phyloP scores from a whole-genome alignment of 2,797 vertebrate species.

The Acanthurus lineatus region DNA sequence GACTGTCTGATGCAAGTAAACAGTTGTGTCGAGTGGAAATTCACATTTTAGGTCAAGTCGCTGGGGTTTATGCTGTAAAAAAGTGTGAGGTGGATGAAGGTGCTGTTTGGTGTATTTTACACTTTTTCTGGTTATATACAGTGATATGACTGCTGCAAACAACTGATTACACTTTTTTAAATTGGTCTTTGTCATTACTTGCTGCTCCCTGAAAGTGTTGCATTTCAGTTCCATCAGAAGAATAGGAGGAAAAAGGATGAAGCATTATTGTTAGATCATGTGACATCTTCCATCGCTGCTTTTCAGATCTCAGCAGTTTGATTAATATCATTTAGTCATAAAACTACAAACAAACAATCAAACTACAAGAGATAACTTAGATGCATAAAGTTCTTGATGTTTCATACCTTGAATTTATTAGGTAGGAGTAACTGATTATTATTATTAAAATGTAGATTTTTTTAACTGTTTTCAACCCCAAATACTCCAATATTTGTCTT shows the following conservation, averaged over 20 bases:
- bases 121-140: background rate
- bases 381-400: background rate
- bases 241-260: too few species aligned
- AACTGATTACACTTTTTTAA: too few species aligned
- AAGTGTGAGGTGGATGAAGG: slow-evolving; percentile 18
- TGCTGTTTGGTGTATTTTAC: background rate
- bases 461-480: background rate
- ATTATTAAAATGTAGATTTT: background rate
- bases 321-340: too few species aligned
- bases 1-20: slow-evolving; percentile 45
- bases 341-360: too few species aligned
- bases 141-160: too few species aligned
- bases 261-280: too few species aligned
- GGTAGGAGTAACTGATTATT: background rate
- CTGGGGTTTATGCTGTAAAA: slow-evolving; percentile 1
- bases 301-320: too few species aligned
- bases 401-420: background rate
- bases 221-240: background rate
- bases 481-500: background rate
- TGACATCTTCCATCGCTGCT: too few species aligned
- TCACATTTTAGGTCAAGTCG: slow-evolving; percentile 30
- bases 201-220: background rate
- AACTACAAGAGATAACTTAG: too few species aligned
- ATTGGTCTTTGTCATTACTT: too few species aligned
- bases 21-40: slow-evolving; percentile 21